Evolutionary conservation across 1,140 invertebrate genomes (phyloP), one percentile per base, ranked within the genome.

Genomic region (Drosophila micromelanica): DNA sequence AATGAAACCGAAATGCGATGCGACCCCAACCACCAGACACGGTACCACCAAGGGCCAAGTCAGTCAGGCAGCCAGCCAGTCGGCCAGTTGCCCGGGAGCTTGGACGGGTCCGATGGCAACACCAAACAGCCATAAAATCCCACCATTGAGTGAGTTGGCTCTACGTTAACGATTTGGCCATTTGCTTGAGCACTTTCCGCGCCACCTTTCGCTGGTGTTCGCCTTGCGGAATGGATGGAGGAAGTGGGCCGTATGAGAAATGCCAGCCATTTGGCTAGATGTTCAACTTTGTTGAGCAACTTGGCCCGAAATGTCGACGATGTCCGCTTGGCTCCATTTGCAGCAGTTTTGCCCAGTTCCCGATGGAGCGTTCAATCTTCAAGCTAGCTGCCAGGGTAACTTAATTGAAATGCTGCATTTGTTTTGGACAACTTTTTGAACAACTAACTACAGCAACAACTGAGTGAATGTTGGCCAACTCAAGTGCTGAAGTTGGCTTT

Each of bases 331-430:
- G 17, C 70, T 73, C 63, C 62, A 59, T 73, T 54, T 72, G 37
- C 55, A 45, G 55, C 55, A 72, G 46, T 59, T 72, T 59, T 46
- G 23, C 23, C n/a, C 62, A 30, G 30, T 30, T 73, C 70, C 70
- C 70, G 35, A 46, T 60, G 63, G 63, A 60, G 15, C 63, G 48
- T 68, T 73, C 70, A 73, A 73, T 73, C 70, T 73, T 73, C 70
- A 9, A 52, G 30, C 23, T 32, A 52, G 70, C 48, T 60, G 48
- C 63, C 35, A 45, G 40, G 46, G 63, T 54, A 60, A 68, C 62
- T 72, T 72, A 73, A 73, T 73, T 73, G 70, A 73, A 73, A 73
- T 73, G 63, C 63, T 60, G 70, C 70, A 73, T 73, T 73, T 73
- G 70, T 68, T 68, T 73, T 68, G 54, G 70, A 67, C 63, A 73